phyloP scores from a whole-genome alignment of 35 echinoderm and acorn worm species.

The Patiria miniata region DNA sequence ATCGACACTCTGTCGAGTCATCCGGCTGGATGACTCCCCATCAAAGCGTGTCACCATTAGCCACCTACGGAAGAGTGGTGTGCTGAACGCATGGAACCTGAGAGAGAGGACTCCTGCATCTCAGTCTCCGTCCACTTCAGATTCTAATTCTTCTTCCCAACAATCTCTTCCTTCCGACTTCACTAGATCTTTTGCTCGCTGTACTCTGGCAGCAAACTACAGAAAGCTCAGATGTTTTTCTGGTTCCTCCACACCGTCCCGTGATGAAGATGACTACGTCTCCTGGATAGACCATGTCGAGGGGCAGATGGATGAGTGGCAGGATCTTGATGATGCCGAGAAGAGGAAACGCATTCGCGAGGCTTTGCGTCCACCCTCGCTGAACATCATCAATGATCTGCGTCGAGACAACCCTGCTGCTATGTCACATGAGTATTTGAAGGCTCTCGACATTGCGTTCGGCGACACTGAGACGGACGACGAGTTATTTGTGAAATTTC shows the following conservation, averaged over 20 bases:
- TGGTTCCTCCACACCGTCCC: background rate
- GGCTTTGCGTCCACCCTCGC: slow-evolving; percentile 46
- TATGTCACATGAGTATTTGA: slow-evolving; percentile 40
- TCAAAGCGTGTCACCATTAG: background rate
- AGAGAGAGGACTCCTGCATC: background rate
- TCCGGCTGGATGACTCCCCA: too few species aligned
- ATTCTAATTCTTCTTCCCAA: slow-evolving; percentile 12
- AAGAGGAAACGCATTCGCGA: slow-evolving; percentile 54
- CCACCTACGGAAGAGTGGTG: background rate
- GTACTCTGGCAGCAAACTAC: slow-evolving; percentile 24
- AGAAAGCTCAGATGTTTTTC: slow-evolving; percentile 50
- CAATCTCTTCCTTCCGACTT: slow-evolving; percentile 27
- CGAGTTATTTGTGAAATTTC: slow-evolving; percentile 50
- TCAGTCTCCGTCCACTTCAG: background rate
- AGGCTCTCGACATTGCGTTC: slow-evolving; percentile 50
- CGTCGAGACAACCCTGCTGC: slow-evolving; percentile 54
- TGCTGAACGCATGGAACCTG: background rate
- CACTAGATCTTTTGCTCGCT: slow-evolving; percentile 16
- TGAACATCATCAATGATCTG: slow-evolving; percentile 52
- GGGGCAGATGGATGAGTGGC: slow-evolving; percentile 51
- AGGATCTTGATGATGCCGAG: slow-evolving; percentile 42
- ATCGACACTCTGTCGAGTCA: too few species aligned
- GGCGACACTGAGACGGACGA: slow-evolving; percentile 48
- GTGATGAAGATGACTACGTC: slow-evolving; percentile 42
- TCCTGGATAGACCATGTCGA: slow-evolving; percentile 46